Evolutionary conservation across 2,113 vertebrate genomes (phyloP).

Genomic region (Oreotrochilus melanogaster): DNA sequence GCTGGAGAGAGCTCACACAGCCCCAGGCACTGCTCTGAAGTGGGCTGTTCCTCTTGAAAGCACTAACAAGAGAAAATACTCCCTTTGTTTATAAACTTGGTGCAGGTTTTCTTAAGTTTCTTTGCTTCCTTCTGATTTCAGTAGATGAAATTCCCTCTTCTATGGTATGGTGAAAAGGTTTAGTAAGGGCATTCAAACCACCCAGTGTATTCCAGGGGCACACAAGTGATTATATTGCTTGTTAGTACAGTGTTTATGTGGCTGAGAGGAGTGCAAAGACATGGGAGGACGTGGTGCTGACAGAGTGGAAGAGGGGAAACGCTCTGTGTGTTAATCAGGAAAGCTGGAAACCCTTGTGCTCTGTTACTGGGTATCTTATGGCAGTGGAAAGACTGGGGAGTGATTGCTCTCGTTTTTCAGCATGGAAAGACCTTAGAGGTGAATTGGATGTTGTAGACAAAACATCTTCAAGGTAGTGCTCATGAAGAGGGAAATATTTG

Average conservation of each 20-base stretch:
- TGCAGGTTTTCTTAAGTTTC: not conserved
- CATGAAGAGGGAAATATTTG: not conserved
- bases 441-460: not conserved
- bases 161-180: not conserved
- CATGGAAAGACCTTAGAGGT: not conserved
- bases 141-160: not conserved
- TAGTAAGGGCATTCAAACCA: not conserved
- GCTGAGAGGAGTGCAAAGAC: not conserved
- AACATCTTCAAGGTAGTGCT: not conserved
- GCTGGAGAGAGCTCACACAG: not conserved
- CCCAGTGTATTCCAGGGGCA: not conserved
- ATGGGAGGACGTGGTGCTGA: not conserved
- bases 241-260: not conserved
- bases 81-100: not conserved
- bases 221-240: not conserved
- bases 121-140: not conserved
- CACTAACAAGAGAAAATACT: not conserved
- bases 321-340: not conserved
- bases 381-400: not conserved
- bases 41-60: not conserved
- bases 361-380: not conserved
- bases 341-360: not conserved
- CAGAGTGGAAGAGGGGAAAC: not conserved
- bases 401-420: not conserved
- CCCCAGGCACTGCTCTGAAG: fast-evolving